A percentile compares a stretch with the other conserved stretches of the same genome.
phyloP scores from a whole-genome alignment of 2,797 vertebrate genomes.

The Darevskia nairensis region DNA sequence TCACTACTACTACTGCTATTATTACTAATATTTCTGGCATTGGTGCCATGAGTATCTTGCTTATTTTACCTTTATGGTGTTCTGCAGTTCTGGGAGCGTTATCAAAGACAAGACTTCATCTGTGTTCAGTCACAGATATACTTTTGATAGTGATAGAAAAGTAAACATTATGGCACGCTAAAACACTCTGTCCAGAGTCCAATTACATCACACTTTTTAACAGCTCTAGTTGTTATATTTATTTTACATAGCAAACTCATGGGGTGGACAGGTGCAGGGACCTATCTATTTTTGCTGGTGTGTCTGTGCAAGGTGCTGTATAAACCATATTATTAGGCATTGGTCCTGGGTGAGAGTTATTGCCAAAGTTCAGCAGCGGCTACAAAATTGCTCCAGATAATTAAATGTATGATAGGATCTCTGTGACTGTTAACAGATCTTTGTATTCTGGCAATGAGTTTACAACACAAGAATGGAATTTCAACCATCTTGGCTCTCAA shows the following conservation, averaged over 20 bases:
- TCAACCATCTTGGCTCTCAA: not conserved
- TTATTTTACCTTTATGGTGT: conserved; percentile 5
- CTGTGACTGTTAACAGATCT: not conserved
- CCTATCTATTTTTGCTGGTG: not conserved
- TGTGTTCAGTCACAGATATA: not conserved
- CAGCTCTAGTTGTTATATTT: not conserved
- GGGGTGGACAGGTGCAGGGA: too few relatives aligned
- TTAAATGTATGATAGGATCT: not conserved
- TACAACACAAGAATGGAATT: not conserved
- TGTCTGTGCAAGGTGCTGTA: not conserved
- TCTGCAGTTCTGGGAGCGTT: conserved; percentile 4
- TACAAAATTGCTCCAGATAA: not conserved
- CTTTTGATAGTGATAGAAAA: too few relatives aligned
- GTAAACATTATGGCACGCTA: too few relatives aligned
- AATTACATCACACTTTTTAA: not conserved
- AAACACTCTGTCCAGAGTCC: too few relatives aligned
- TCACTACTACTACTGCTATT: too few relatives aligned
- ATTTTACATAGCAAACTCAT: not conserved
- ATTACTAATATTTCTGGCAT: too few relatives aligned
- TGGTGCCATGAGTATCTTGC: not conserved
- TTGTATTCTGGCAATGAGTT: not conserved
- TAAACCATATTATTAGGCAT: not conserved
- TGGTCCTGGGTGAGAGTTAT: not conserved
- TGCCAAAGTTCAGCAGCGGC: not conserved
- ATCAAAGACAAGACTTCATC: not conserved